Percentiles rank a stretch among this genome's conserved stretches.
These are phyloP conservation scores for Cyprinus carpio DNA, from an alignment of 2,113 vertebrate species.

Conservation along the genomic window DNA sequence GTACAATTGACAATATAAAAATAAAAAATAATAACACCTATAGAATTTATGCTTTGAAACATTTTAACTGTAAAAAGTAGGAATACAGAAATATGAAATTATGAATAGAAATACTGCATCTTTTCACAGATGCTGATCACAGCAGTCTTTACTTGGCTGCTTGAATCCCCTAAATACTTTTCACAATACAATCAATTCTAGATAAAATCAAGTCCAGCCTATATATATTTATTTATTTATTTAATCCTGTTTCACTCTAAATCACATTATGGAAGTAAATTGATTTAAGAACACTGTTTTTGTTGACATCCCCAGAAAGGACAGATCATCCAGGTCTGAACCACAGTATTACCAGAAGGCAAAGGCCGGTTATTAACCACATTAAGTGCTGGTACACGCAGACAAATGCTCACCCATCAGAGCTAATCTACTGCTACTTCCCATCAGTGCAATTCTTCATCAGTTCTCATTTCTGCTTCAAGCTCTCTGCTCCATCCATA, in stretches of 20 bases:
- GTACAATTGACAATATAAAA: no score
- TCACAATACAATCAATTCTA: slow-evolving; percentile 3
- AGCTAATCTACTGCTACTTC: not conserved
- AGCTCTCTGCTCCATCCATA: not conserved
- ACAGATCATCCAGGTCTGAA: not conserved
- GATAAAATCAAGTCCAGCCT: not conserved
- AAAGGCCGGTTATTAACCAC: not conserved
- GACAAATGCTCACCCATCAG: not conserved
- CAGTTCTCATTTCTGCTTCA: not conserved
- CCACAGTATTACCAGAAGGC: slow-evolving; percentile 15
- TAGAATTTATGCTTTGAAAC: no score
- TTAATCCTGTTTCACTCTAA: not conserved
- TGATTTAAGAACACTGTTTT: not conserved
- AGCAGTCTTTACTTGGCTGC: no score
- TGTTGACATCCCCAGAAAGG: not conserved
- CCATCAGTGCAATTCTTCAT: slow-evolving; percentile 20
- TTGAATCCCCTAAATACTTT: not conserved
- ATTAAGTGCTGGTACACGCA: not conserved
- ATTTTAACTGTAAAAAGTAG: no score
- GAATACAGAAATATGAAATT: no score
- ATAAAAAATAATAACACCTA: no score
- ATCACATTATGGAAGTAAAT: not conserved
- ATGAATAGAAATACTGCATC: not conserved
- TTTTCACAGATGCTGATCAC: not conserved
- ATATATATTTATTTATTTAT: no score